Base-by-base conservation (phyloP, 2,113 vertebrate genomes). In the Excalfactoria chinensis region DNA sequence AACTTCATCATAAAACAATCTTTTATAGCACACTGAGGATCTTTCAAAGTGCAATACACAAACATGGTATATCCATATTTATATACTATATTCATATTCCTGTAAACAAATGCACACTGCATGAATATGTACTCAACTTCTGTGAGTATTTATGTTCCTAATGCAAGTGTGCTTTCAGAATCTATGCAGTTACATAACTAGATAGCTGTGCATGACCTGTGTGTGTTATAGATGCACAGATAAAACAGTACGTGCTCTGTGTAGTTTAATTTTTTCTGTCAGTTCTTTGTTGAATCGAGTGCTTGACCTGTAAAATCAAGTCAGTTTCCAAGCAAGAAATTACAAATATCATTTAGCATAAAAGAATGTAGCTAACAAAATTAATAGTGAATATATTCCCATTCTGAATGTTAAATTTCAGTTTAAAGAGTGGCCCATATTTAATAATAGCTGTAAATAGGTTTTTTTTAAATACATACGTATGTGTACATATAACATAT, bases 71-170 rank as follows among this genome's bases (percentile, higher is more conserved):
- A 85, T 70, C 64, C 60, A 44, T 90, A 70, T 93, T 87, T 96
- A 79, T 79, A 69, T 85, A 78, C 51, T 83, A 77, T 81, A 73
- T 25, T 79, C 69, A 49, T 49, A 84, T 30, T 84, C 13, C 6
- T 80, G 66, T 79, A 92, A 75, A 96, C 58, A 94, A 89, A 89
- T 53, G 67, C 13, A 72, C 5, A 17, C 34, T 89, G 60, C 59
- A 83, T 87, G 73, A 82, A 89, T 30, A 22, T 41, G 49, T 67
- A 68, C 59, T 90, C 56, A 16, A 23, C 34, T 89, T 84, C 53
- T 7, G 2, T 58, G 58, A 87, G 59, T 88, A 79, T 79, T 95
- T 93, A 89, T 87, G 67, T 28, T 49, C 37, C 44, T 75, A 92
- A 92, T 48, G 37, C 34, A 46, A 30, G 11, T 26, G 28, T 86